A percentile compares a stretch with the other conserved stretches of the same genome.
Evolutionary conservation across 1,140 invertebrate species (phyloP).

Genomic region (Penaeus indicus): DNA sequence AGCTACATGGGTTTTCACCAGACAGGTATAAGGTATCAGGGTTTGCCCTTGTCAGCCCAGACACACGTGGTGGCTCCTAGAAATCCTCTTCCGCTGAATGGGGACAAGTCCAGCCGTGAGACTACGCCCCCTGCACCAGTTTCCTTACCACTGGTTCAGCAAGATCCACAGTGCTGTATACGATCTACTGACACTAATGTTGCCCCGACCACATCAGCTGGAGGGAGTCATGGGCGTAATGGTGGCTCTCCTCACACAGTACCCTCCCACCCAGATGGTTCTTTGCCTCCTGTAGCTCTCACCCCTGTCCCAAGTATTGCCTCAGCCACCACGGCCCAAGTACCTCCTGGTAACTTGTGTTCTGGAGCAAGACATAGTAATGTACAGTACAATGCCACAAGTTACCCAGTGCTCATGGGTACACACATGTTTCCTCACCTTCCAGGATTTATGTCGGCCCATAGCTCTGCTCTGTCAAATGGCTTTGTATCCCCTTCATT

Average conservation of each 20-base stretch:
- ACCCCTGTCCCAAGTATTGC: slow-evolving; percentile 50
- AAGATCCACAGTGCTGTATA: slow-evolving; percentile 50
- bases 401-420: slow-evolving; percentile 51
- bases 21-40: slow-evolving; percentile 46
- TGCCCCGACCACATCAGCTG: slow-evolving; percentile 35
- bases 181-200: slow-evolving; percentile 39
- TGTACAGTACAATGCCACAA: slow-evolving; percentile 55
- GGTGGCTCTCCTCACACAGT: slow-evolving; percentile 50
- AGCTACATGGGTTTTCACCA: slow-evolving; percentile 45
- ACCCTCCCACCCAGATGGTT: slow-evolving; percentile 47
- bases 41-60: slow-evolving; percentile 46
- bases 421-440: slow-evolving; percentile 50
- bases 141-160: slow-evolving; percentile 41
- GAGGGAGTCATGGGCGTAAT: slow-evolving; percentile 52
- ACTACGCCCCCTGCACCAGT: slow-evolving; percentile 55
- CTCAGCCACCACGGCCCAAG: slow-evolving; percentile 45
- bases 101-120: slow-evolving; percentile 56
- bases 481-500: slow-evolving; percentile 52
- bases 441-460: slow-evolving; percentile 51
- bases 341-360: slow-evolving; percentile 41
- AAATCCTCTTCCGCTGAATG: slow-evolving; percentile 47
- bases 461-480: slow-evolving; percentile 50
- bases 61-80: slow-evolving; percentile 38
- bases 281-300: slow-evolving; percentile 41
- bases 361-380: slow-evolving; percentile 45